Evolutionary conservation across 64 coral and sea anemone species (phyloP).

Genomic region (Actinia tenebrosa): DNA sequence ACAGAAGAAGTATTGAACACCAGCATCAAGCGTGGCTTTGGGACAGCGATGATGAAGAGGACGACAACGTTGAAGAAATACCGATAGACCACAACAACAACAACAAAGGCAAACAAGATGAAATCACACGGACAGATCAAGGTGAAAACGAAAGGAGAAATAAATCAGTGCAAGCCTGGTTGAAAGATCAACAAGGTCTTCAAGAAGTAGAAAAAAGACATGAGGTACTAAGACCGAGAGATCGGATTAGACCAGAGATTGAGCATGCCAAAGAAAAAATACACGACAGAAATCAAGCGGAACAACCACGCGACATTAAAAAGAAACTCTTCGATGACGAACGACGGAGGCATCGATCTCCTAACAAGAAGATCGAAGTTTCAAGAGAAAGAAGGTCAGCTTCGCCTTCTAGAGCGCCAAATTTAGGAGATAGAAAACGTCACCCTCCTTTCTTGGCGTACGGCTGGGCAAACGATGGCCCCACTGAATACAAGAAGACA

Average conservation of each 20-base stretch:
- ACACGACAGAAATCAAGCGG: background rate
- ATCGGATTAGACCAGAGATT: background rate
- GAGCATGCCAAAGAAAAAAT: background rate
- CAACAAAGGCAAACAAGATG: constrained; percentile 5
- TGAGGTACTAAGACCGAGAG: background rate
- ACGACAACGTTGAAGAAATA: constrained; percentile 78
- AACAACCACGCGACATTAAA: background rate
- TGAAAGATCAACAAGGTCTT: constrained; percentile 2
- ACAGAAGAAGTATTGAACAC: constrained; percentile 88
- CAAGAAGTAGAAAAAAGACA: background rate
- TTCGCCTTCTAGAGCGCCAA: constrained; percentile 21
- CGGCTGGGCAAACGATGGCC: constrained; percentile 84
- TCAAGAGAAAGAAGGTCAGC: background rate
- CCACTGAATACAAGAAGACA: constrained; percentile 85
- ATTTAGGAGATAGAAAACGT: constrained; percentile 11
- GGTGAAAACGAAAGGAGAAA: constrained; percentile 11
- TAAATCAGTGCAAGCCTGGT: constrained; percentile 47
- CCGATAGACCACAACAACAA: background rate
- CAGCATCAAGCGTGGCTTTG: constrained; percentile 78
- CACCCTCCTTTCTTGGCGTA: constrained; percentile 85
- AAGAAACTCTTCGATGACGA: background rate
- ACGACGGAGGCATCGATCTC: constrained; percentile 18
- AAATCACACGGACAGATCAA: background rate
- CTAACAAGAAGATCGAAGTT: constrained; percentile 22
- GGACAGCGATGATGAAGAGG: constrained; percentile 71